Conservation (phyloP, 2,113 vertebrate species). For the Myotis lucifugus region DNA sequence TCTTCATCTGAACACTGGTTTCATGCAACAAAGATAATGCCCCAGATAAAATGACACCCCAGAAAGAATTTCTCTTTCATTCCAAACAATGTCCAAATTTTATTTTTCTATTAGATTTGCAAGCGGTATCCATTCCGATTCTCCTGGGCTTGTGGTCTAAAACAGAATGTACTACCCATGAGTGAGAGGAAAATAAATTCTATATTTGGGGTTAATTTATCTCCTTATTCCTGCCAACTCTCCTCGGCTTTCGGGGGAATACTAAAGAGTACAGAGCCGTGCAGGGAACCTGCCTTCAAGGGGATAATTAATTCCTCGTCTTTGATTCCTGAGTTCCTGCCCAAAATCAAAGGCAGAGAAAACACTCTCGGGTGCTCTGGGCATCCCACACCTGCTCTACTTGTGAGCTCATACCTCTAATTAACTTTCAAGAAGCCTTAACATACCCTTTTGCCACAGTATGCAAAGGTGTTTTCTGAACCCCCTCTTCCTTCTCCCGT, state of each 20-base stretch:
- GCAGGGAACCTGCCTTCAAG: constrained; percentile 19
- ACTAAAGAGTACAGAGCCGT: background rate
- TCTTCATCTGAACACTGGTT: constrained; percentile 29
- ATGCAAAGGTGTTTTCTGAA: constrained; percentile 16
- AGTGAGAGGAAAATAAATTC: constrained; percentile 37
- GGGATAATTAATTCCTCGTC: constrained; percentile 44
- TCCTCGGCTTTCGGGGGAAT: constrained; percentile 27
- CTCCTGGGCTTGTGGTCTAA: background rate
- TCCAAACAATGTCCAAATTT: background rate
- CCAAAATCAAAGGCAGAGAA: constrained; percentile 49
- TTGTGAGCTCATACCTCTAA: constrained; percentile 24
- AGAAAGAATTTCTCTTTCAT: background rate
- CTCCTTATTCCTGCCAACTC: constrained; percentile 39
- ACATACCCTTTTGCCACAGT: background rate
- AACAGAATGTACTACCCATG: background rate
- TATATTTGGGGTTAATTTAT: constrained; percentile 60
- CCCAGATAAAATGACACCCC: background rate
- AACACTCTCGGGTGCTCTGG: background rate
- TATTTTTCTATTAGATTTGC: constrained; percentile 41
- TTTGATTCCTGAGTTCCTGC: constrained; percentile 45
- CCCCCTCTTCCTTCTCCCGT: background rate
- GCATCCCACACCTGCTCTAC: background rate
- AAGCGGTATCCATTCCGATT: constrained; percentile 30
- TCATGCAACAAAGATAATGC: constrained; percentile 1
- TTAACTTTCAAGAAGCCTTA: constrained; percentile 28